These are phyloP conservation scores for Julus scandinavius DNA, from an alignment of 2,888 invertebrate genomes.

Conservation along the genomic window DNA sequence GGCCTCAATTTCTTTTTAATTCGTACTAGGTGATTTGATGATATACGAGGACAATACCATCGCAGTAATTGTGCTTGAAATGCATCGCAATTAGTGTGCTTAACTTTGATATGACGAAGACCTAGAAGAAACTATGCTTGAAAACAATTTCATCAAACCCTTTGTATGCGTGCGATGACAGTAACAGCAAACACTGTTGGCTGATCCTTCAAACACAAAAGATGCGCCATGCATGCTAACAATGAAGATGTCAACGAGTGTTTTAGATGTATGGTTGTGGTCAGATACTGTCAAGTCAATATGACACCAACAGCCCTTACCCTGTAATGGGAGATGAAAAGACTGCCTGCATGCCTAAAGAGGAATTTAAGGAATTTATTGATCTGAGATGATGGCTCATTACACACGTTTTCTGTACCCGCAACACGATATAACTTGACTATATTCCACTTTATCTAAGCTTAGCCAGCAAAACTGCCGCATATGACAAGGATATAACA, in stretches of 20 bases:
- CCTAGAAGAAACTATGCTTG: not conserved
- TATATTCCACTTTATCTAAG: not conserved
- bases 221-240: conserved; percentile 17
- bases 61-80: not conserved
- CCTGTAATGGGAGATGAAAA: not conserved
- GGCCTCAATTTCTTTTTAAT: too few species aligned
- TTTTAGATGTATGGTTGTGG: not conserved
- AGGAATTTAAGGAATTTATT: conserved; percentile 14
- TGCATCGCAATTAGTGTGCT: not conserved
- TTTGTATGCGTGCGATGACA: not conserved
- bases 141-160: not conserved
- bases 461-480: not conserved
- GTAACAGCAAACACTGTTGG: not conserved
- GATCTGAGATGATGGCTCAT: not conserved
- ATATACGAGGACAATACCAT: too few species aligned
- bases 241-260: conserved; percentile 22
- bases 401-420: not conserved
- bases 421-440: not conserved
- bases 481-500: not conserved
- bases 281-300: conserved; percentile 8
- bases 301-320: not conserved
- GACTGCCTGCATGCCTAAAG: not conserved
- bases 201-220: not conserved
- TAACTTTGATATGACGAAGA: not conserved
- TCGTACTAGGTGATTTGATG: too few species aligned